phyloP scores from a whole-genome alignment of 2,888 invertebrate species.

The Serripes groenlandicus region DNA sequence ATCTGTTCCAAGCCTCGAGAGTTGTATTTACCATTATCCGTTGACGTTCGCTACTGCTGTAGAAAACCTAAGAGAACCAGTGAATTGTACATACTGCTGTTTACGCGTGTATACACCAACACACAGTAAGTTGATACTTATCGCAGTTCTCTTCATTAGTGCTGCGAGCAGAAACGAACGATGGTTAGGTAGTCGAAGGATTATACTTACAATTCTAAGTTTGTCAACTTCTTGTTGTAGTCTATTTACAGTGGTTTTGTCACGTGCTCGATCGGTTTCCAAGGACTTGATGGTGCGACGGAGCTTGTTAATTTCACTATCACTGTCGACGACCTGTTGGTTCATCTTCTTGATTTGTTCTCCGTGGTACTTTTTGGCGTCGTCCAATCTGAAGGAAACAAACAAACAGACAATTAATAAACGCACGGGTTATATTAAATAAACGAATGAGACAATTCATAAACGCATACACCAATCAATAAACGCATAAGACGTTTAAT shows the following conservation, averaged over 20 bases:
- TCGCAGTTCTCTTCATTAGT: no score
- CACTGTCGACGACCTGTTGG: conserved; percentile 86
- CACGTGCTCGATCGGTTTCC: conserved; percentile 85
- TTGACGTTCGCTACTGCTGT: no score
- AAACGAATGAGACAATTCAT: neutral
- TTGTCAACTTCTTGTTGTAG: conserved; percentile 81
- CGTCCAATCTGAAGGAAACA: conserved; percentile 77
- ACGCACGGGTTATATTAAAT: neutral
- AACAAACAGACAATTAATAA: neutral
- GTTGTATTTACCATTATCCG: no score
- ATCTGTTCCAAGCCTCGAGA: no score
- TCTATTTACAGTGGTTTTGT: conserved; percentile 81
- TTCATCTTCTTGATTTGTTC: conserved; percentile 87
- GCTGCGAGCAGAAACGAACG: no score
- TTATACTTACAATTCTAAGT: conserved; percentile 80
- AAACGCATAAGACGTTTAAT: no score
- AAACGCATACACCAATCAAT: no score
- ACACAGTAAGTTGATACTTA: no score
- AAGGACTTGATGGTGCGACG: conserved; percentile 84
- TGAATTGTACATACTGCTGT: no score
- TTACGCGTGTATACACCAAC: no score
- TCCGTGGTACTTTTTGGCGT: conserved; percentile 86
- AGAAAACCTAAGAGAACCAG: no score
- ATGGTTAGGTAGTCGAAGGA: no score
- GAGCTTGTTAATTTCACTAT: conserved; percentile 87